These are phyloP conservation scores for Crotalus helleri DNA, from an alignment of 2,113 vertebrate genomes.

Conservation along the genomic window DNA sequence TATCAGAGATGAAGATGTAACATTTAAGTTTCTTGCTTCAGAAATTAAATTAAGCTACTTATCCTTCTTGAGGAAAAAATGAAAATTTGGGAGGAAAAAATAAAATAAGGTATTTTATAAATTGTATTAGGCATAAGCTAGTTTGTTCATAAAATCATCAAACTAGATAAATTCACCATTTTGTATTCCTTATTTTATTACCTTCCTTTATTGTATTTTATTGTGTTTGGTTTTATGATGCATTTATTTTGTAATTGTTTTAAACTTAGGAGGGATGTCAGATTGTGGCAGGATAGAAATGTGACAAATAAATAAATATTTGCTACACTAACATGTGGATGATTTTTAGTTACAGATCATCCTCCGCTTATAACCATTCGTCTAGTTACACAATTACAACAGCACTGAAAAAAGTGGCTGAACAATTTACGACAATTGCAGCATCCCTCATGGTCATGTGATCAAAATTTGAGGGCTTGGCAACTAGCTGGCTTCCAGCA, in stretches of 20 bases:
- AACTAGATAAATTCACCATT: neutral
- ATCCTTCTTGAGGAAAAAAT: neutral
- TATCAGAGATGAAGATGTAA: neutral
- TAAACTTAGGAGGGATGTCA: neutral
- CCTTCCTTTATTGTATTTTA: neutral
- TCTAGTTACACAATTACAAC: neutral
- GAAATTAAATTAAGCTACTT: neutral
- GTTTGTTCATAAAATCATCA: neutral
- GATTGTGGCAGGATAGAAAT: neutral
- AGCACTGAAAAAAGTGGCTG: too few species aligned
- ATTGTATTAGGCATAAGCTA: neutral
- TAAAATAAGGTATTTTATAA: neutral
- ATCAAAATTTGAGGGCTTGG: neutral
- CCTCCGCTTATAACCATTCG: neutral
- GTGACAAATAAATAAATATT: neutral
- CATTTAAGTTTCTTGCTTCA: neutral
- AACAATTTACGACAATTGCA: neutral
- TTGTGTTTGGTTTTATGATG: neutral
- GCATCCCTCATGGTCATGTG: neutral
- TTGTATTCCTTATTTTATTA: neutral
- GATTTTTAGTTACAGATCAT: neutral
- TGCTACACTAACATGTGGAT: neutral
- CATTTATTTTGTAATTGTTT: neutral
- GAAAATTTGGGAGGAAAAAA: neutral
- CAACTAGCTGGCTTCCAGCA: neutral